A percentile compares a stretch with the other conserved stretches of the same genome.
These are phyloP conservation scores for Lophotis ruficrista DNA, from an alignment of 2,113 vertebrate genomes.

Conservation along the genomic window DNA sequence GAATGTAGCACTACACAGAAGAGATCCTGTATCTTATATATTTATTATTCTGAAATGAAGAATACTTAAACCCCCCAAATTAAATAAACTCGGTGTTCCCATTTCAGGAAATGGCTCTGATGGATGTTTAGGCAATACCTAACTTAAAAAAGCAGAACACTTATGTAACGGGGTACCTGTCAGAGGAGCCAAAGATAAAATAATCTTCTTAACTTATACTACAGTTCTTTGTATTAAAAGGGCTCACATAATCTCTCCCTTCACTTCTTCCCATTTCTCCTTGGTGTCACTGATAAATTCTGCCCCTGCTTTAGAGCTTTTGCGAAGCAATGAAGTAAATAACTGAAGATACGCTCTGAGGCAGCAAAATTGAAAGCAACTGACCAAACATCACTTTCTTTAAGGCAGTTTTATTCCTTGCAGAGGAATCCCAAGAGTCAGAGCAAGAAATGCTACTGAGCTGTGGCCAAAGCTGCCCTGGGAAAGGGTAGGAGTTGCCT, in stretches of 20 bases:
- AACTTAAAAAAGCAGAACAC: slow-evolving; percentile 36
- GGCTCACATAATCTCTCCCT: not conserved
- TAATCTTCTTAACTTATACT: slow-evolving; percentile 47
- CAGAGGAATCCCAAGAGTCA: not conserved
- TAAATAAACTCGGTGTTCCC: slow-evolving; percentile 58
- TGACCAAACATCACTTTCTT: not conserved
- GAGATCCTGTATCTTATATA: slow-evolving; percentile 41
- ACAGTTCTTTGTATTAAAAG: slow-evolving; percentile 28
- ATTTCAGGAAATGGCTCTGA: slow-evolving; percentile 65
- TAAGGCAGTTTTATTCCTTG: not conserved
- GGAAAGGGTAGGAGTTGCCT: not conserved
- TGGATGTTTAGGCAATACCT: slow-evolving; percentile 18
- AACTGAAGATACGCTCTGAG: not conserved
- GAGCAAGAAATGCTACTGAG: not conserved
- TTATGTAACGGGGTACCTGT: slow-evolving; percentile 50
- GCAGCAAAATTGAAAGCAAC: not conserved
- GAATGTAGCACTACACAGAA: slow-evolving; percentile 6
- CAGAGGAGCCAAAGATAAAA: slow-evolving; percentile 38
- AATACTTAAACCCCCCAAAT: slow-evolving; percentile 49
- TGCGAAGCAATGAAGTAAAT: not conserved
- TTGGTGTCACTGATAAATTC: slow-evolving; percentile 9
- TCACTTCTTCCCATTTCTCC: not conserved
- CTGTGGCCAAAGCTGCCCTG: not conserved
- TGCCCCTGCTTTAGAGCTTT: not conserved
- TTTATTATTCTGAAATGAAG: slow-evolving; percentile 72